Conservation (phyloP, 2,888 invertebrate species). For the Drosophila acutilabella region DNA sequence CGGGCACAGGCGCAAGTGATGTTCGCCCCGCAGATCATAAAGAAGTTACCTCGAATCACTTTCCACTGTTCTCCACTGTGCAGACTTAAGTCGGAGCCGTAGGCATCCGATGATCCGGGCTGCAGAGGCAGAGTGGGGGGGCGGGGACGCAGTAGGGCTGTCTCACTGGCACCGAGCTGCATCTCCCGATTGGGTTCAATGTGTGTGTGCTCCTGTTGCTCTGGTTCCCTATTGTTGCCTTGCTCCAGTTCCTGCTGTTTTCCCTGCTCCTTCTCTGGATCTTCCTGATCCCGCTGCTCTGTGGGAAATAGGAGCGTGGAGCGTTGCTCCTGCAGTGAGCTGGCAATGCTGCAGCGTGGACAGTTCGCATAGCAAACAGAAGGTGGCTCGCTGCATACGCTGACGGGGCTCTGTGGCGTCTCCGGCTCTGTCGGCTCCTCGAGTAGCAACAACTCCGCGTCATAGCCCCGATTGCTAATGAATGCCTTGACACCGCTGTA, state of each 20-base stretch:
- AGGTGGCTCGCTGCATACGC: conserved; percentile 37
- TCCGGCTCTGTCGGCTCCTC: conserved; percentile 61
- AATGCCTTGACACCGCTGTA: conserved; percentile 90
- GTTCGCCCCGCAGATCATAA: conserved; percentile 91
- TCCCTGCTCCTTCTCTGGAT: not conserved
- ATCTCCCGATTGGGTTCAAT: conserved; percentile 2
- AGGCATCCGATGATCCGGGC: conserved; percentile 10
- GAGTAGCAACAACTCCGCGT: conserved; percentile 87
- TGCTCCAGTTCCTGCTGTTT: not conserved
- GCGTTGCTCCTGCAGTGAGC: conserved; percentile 64
- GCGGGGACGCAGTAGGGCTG: conserved; percentile 52
- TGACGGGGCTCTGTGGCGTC: conserved; percentile 73
- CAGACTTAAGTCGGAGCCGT: conserved; percentile 39
- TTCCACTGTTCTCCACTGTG: conserved; percentile 84
- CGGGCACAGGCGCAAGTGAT: conserved; percentile 91
- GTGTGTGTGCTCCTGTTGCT: conserved; percentile 1
- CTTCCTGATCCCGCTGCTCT: not conserved
- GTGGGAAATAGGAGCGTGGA: conserved; percentile 30
- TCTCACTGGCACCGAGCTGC: conserved; percentile 45
- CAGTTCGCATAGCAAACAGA: conserved; percentile 77
- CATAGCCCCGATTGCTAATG: conserved; percentile 88
- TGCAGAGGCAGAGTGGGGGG: conserved; percentile 49
- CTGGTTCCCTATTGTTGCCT: not conserved
- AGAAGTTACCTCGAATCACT: conserved; percentile 89
- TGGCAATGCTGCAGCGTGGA: conserved; percentile 70